These are phyloP conservation scores for Dendrolimus kikuchii DNA, from an alignment of 1,140 invertebrate species.

Conservation along the genomic window DNA sequence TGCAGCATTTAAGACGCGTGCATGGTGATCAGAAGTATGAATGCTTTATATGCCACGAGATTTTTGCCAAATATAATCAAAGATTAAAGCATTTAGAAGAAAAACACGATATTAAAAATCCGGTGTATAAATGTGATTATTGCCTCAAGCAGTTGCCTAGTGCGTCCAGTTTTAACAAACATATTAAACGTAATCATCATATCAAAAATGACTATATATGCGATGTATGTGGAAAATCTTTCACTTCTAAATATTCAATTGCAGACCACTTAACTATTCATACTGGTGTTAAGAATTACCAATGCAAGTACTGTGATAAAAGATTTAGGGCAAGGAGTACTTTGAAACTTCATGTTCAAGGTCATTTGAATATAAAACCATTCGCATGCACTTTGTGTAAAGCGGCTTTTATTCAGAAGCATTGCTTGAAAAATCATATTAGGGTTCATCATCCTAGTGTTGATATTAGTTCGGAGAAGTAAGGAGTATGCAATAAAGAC, in stretches of 20 bases:
- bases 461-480: no score
- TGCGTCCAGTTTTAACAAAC: slow-evolving; percentile 4
- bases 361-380: slow-evolving; percentile 54
- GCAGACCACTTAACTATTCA: slow-evolving; percentile 45
- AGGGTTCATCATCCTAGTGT: slow-evolving; percentile 9
- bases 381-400: slow-evolving; percentile 29
- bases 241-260: slow-evolving; percentile 33
- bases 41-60: slow-evolving; percentile 12
- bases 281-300: slow-evolving; percentile 80
- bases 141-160: slow-evolving; percentile 7
- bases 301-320: slow-evolving; percentile 74
- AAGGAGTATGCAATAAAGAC: no score
- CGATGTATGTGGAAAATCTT: slow-evolving; percentile 10
- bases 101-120: slow-evolving; percentile 12
- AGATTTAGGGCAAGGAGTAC: slow-evolving; percentile 65
- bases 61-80: slow-evolving; percentile 10
- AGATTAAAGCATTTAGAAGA: slow-evolving; percentile 12
- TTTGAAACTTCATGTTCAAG: slow-evolving; percentile 58
- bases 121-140: slow-evolving; percentile 20
- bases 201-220: slow-evolving; percentile 9
- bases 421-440: slow-evolving; percentile 20
- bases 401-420: slow-evolving; percentile 29
- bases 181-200: slow-evolving; percentile 7
- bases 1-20: slow-evolving; percentile 9
- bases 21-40: slow-evolving; percentile 10